Evolutionary conservation across 1,140 invertebrate species (phyloP), one percentile per base, ranked within the genome.

Genomic region (Drosophila erecta): DNA sequence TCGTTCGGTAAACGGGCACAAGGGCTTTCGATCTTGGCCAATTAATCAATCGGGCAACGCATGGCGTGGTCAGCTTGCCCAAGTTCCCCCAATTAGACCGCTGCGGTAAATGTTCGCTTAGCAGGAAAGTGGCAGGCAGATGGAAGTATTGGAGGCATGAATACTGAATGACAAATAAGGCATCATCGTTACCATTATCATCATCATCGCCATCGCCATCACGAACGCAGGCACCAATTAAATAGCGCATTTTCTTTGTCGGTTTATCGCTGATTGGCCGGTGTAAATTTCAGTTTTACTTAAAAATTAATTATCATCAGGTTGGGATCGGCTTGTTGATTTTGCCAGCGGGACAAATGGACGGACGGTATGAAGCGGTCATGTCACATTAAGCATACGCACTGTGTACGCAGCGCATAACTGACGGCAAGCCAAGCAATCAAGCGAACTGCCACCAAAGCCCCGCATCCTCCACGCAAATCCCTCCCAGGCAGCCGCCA

Each of bases 301-400:
- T 74, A 77, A 74, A 81, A 81, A 86, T 86, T 78, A 86, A 78
- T 81, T 85, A 85, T 86, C 78, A 85, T 58, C 73, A 49, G 41
- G 51, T 49, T 62, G 55, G 73, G 43, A 69, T 57, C 71, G 66
- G 49, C 24, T 53, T 80, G 81, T 76, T 79, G 71, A 72, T 55
- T 84, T 79, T 79, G 37, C 14, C 7, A 10, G 24, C n/a, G 8
- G 27, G 27, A 62, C 71, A 24, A n/a, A n/a, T 11, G 5, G 43
- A 27, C 44, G 22, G 44, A 47, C 7, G 24, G 3, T 10, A 30
- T 30, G 30, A 30, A 30, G 55, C 66, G 69, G 78, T 81, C 83
- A 75, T 81, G 83, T 79, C 79, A 66, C 83, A 86, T 86, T 86
- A 87, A 87, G 59, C 79, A 86, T 86, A 86, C 81, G 81, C 81